Conservation (phyloP, 1,140 invertebrate species). For the Trissolcus basalis region DNA sequence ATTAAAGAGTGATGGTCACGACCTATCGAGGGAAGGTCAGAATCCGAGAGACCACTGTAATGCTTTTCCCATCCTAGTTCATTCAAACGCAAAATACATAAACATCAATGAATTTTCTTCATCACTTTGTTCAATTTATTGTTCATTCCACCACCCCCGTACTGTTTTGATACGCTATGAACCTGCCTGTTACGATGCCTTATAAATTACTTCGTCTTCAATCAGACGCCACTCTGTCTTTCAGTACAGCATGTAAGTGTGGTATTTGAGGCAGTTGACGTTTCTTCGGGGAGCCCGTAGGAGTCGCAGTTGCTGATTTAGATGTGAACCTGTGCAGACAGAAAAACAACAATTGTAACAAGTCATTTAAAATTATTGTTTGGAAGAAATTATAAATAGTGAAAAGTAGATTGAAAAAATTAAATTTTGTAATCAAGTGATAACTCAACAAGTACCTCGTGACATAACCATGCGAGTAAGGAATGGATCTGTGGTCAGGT, state of each 20-base stretch:
- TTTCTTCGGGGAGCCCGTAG: slow-evolving; percentile 95
- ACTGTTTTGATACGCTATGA: too few species aligned
- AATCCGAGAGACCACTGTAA: slow-evolving; percentile 88
- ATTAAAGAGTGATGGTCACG: slow-evolving; percentile 70
- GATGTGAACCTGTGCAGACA: slow-evolving; percentile 84
- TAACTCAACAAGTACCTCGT: slow-evolving; percentile 63
- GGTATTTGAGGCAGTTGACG: slow-evolving; percentile 95
- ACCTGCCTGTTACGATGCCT: slow-evolving; percentile 55
- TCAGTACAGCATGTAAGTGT: slow-evolving; percentile 80
- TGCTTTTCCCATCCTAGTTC: slow-evolving; percentile 86
- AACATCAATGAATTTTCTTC: too few species aligned
- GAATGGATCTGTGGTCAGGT: slow-evolving; percentile 82
- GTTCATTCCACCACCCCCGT: too few species aligned
- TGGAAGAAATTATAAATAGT: too few species aligned
- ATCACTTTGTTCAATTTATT: too few species aligned
- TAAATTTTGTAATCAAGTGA: neutral
- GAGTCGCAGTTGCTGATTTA: slow-evolving; percentile 92
- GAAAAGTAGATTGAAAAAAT: neutral
- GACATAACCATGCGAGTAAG: slow-evolving; percentile 70
- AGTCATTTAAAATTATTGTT: too few species aligned
- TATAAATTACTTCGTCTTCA: slow-evolving; percentile 81
- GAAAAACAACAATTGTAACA: too few species aligned
- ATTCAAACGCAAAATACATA: neutral
- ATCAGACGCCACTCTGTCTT: slow-evolving; percentile 86
- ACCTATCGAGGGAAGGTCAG: slow-evolving; percentile 81